Conservation (phyloP, 2,797 vertebrate genomes). For the Rhinichthys osculus region DNA sequence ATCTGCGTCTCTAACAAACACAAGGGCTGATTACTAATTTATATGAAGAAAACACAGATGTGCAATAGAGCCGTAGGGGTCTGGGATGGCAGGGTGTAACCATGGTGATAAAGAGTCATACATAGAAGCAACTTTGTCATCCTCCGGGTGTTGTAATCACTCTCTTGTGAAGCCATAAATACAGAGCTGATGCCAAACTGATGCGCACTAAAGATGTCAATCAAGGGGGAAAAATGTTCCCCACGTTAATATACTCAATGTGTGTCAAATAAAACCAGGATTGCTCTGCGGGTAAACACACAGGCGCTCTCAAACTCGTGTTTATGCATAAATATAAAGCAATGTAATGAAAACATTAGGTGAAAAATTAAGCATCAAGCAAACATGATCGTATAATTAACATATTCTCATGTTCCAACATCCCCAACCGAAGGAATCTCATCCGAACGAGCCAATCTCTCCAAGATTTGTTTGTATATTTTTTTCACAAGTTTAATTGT, state of each 20-base stretch:
- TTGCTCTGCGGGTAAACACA: slow-evolving; percentile 4
- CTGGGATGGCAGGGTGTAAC: slow-evolving; percentile 48
- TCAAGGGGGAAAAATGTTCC: background rate
- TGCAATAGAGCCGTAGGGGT: slow-evolving; percentile 43
- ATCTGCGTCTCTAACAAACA: slow-evolving; percentile 17
- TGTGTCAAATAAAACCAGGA: slow-evolving; percentile 2
- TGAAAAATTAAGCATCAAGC: slow-evolving; percentile 10
- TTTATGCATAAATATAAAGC: slow-evolving; percentile 23
- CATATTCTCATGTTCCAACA: slow-evolving; percentile 3
- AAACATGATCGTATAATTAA: slow-evolving; percentile 13
- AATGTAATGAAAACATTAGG: slow-evolving; percentile 9
- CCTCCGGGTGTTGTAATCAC: slow-evolving; percentile 24
- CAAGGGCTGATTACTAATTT: slow-evolving; percentile 50
- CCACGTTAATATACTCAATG: slow-evolving; percentile 9
- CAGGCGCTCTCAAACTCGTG: background rate
- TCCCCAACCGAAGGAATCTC: background rate
- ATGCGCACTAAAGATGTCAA: slow-evolving; percentile 24
- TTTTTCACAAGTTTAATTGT: background rate
- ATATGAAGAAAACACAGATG: slow-evolving; percentile 55
- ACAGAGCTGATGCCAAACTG: slow-evolving; percentile 3
- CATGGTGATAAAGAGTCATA: slow-evolving; percentile 56
- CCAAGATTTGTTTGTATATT: too few species aligned
- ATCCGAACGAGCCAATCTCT: background rate
- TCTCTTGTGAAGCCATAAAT: slow-evolving; percentile 29
- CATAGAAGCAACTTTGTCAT: slow-evolving; percentile 42